A percentile compares a stretch with the other conserved stretches of the same genome.
Evolutionary conservation across 1,140 invertebrate genomes (phyloP).

Genomic region (Gryon sp.): DNA sequence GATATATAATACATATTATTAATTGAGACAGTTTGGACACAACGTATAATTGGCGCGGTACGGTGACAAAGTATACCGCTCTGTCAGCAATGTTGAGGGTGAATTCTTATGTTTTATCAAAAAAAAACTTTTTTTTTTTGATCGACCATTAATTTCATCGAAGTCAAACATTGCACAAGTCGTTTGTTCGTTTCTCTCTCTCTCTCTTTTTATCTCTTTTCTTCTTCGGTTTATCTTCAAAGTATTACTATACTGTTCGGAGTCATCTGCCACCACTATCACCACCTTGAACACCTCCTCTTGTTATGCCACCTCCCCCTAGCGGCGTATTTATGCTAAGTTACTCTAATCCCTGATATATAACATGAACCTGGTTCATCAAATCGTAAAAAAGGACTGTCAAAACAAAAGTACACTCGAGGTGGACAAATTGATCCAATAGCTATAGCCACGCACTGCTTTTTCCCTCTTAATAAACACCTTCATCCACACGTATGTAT

Average conservation of each 20-base stretch:
- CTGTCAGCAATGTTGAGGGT: conserved; percentile 55
- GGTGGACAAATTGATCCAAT: conserved; percentile 63
- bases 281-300: conserved; percentile 68
- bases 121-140: conserved; percentile 31
- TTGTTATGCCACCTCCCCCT: conserved; percentile 47
- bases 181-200: conserved; percentile 10
- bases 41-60: conserved; percentile 75
- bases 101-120: conserved; percentile 28
- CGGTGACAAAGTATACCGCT: conserved; percentile 68
- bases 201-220: too few species aligned
- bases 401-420: conserved; percentile 70
- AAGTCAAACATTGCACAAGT: conserved; percentile 41
- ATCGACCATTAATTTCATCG: conserved; percentile 16
- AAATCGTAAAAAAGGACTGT: conserved; percentile 73
- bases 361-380: conserved; percentile 76
- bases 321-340: conserved; percentile 73
- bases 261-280: conserved; percentile 73
- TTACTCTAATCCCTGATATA: conserved; percentile 80
- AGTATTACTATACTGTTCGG: conserved; percentile 50
- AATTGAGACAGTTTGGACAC: conserved; percentile 78
- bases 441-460: conserved; percentile 59
- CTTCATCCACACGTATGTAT: too few species aligned
- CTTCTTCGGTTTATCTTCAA: conserved; percentile 44
- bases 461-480: too few species aligned
- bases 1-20: conserved; percentile 78